phyloP scores from a whole-genome alignment of 1,140 invertebrate genomes.

The Diploscapter pachys region DNA sequence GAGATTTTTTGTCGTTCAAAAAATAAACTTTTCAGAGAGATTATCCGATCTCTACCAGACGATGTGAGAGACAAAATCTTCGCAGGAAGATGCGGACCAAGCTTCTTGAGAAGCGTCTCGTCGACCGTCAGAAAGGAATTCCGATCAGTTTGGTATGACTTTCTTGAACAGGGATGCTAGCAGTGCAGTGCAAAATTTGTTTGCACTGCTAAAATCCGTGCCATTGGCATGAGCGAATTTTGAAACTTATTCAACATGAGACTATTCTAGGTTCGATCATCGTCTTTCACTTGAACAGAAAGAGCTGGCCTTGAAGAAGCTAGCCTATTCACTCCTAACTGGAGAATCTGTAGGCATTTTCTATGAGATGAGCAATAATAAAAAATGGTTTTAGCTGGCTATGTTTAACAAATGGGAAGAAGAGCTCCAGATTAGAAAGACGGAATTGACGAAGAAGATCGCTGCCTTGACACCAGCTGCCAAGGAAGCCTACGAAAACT shows the following conservation, averaged over 20 bases:
- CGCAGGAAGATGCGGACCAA: slow-evolving; percentile 52
- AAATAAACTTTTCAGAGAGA: slow-evolving; percentile 25
- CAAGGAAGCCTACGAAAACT: slow-evolving; percentile 51
- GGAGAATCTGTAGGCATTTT: slow-evolving; percentile 45
- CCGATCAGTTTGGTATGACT: slow-evolving; percentile 42
- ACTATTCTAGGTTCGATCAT: slow-evolving; percentile 40
- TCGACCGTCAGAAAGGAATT: slow-evolving; percentile 47
- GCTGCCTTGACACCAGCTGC: slow-evolving; percentile 43
- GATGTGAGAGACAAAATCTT: slow-evolving; percentile 44
- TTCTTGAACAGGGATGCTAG: background rate
- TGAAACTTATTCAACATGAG: too few species aligned
- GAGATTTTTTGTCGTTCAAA: slow-evolving; percentile 3
- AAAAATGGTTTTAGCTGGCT: slow-evolving; percentile 40
- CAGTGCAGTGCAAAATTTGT: background rate
- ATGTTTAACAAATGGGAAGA: slow-evolving; percentile 57
- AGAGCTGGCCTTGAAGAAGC: slow-evolving; percentile 48
- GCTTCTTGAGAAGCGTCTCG: slow-evolving; percentile 48
- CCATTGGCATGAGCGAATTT: too few species aligned
- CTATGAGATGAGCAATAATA: background rate
- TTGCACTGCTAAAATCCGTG: background rate
- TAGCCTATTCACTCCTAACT: slow-evolving; percentile 46
- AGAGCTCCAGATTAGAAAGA: slow-evolving; percentile 44
- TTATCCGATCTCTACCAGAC: slow-evolving; percentile 43
- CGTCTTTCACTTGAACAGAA: slow-evolving; percentile 49
- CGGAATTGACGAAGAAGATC: slow-evolving; percentile 40